Evolutionary conservation across 2,888 invertebrate genomes (phyloP).

Genomic region (Perithous albicinctus): DNA sequence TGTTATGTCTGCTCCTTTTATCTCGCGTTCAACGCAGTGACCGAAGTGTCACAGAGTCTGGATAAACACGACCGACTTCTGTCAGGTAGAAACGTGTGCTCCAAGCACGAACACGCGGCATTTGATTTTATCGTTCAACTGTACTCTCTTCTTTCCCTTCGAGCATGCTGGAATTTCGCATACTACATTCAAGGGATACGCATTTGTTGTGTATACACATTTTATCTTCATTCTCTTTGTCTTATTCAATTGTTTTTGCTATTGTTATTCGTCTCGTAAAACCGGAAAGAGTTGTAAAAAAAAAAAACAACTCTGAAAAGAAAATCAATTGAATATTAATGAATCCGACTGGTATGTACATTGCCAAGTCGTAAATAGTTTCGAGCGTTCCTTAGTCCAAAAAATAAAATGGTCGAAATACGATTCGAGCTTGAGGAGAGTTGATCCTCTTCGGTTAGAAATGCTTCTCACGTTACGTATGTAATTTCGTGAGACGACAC

Average conservation of each 20-base stretch:
- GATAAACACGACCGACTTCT: conserved; percentile 48
- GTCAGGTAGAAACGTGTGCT: conserved; percentile 59
- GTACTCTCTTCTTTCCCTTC: conserved; percentile 56
- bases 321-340: conserved; percentile 29
- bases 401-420: conserved; percentile 43
- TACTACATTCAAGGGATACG: neutral
- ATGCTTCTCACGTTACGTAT: conserved; percentile 60
- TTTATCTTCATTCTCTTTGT: neutral
- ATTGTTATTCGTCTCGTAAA: conserved; percentile 32
- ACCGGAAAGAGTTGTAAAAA: neutral
- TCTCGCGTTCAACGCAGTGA: conserved; percentile 72
- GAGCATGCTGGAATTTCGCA: conserved; percentile 28
- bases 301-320: neutral
- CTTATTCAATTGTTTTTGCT: conserved; percentile 4
- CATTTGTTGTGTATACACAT: neutral
- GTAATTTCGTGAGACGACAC: conserved; percentile 62
- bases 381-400: conserved; percentile 5
- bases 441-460: conserved; percentile 49
- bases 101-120: conserved; percentile 71
- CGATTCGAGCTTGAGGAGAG: conserved; percentile 30
- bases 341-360: conserved; percentile 19
- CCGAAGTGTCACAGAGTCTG: conserved; percentile 31
- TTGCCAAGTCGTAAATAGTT: conserved; percentile 50
- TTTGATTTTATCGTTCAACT: conserved; percentile 79
- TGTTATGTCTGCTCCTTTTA: conserved; percentile 79